phyloP scores from a whole-genome alignment of 2,113 vertebrate species.

The Columbina picui region DNA sequence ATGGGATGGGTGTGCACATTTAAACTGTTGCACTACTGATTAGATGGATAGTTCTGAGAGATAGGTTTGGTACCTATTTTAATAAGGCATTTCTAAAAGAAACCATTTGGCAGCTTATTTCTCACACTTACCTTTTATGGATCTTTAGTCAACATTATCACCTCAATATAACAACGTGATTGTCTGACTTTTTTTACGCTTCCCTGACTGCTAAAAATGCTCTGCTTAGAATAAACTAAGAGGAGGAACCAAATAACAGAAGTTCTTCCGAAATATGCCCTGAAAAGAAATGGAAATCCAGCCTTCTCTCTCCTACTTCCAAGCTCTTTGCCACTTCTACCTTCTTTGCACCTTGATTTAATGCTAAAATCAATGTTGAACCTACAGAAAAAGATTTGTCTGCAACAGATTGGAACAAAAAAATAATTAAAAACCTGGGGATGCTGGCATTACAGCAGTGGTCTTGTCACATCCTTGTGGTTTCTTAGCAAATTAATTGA shows the following conservation, averaged over 20 bases:
- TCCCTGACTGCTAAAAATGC: neutral
- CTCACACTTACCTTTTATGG: neutral
- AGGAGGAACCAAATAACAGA: neutral
- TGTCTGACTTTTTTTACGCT: neutral
- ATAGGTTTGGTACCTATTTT: neutral
- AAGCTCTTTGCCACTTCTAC: neutral
- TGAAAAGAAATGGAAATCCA: neutral
- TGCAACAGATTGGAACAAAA: neutral
- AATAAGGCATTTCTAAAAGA: neutral
- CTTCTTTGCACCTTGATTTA: neutral
- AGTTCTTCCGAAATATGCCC: neutral
- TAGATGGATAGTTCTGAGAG: neutral
- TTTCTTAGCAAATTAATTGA: neutral
- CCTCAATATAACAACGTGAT: neutral
- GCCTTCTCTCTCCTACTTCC: neutral
- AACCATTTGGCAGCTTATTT: neutral
- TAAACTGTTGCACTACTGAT: neutral
- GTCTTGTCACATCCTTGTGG: neutral
- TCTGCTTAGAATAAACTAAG: neutral
- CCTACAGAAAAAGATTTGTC: neutral
- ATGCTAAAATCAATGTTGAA: neutral
- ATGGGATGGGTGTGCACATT: accelerated
- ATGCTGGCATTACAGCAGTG: neutral
- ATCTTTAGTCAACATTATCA: neutral
- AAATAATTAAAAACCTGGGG: neutral